A percentile compares a stretch with the other conserved stretches of the same genome.
phyloP scores from a whole-genome alignment of 2,888 invertebrate species.

The Arctia plantaginis region DNA sequence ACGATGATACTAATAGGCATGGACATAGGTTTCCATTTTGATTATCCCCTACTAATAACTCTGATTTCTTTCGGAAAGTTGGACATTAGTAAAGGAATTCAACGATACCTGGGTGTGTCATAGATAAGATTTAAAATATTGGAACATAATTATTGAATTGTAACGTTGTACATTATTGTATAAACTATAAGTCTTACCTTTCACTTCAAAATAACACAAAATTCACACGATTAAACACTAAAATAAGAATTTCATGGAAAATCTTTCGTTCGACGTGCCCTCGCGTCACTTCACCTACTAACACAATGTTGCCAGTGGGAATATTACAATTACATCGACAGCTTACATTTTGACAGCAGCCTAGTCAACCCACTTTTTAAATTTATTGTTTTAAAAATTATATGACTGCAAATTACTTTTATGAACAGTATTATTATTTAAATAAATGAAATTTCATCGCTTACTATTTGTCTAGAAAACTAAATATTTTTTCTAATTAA shows the following conservation, averaged over 20 bases:
- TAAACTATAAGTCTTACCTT: constrained; percentile 57
- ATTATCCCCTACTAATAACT: constrained; percentile 33
- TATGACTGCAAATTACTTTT: no score
- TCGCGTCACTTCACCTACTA: constrained; percentile 67
- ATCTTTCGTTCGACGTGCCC: constrained; percentile 76
- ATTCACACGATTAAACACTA: constrained; percentile 49
- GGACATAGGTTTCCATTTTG: constrained; percentile 29
- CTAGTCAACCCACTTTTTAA: no score
- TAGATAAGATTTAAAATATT: constrained; percentile 56
- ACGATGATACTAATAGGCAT: constrained; percentile 21
- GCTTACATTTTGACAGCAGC: constrained; percentile 21
- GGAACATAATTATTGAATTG: background rate
- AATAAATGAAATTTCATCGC: background rate
- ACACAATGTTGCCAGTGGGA: constrained; percentile 56
- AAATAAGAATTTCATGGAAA: constrained; percentile 58
- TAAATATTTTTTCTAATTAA: no score
- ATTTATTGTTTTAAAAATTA: no score
- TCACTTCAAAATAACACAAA: constrained; percentile 49
- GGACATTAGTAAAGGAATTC: constrained; percentile 58
- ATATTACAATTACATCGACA: constrained; percentile 31
- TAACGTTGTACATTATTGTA: background rate
- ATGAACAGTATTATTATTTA: no score
- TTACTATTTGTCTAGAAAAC: background rate
- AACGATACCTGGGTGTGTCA: constrained; percentile 81
- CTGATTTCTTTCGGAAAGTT: constrained; percentile 49